Conservation (phyloP, 2,113 vertebrate genomes). For the Malaclemys terrapin region DNA sequence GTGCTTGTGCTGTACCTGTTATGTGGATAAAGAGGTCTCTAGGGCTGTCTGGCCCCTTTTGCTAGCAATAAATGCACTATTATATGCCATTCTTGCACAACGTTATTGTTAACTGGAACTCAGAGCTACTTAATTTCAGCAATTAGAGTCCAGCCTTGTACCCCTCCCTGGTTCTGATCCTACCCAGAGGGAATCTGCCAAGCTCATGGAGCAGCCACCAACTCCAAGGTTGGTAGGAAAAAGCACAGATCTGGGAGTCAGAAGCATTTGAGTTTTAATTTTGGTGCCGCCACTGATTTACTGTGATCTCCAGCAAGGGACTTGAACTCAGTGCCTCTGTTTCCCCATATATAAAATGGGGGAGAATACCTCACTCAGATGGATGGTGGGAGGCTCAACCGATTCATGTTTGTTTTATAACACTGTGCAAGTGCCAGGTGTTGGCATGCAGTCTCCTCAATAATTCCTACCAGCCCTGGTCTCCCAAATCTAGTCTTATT, state of each 20-base stretch:
- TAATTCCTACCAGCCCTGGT: background rate
- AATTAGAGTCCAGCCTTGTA: background rate
- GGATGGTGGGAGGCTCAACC: background rate
- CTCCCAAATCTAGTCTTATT: background rate
- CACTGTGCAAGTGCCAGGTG: background rate
- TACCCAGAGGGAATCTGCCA: background rate
- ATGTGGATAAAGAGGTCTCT: background rate
- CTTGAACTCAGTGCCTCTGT: background rate
- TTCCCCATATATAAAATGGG: background rate
- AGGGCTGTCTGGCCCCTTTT: background rate
- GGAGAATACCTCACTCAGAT: background rate
- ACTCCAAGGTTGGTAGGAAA: background rate
- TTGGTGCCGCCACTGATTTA: background rate
- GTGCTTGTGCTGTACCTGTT: background rate
- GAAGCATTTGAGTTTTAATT: background rate
- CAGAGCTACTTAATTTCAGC: background rate
- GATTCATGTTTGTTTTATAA: background rate
- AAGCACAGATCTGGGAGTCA: background rate
- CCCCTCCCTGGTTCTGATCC: background rate
- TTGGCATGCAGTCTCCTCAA: background rate
- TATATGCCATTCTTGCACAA: background rate
- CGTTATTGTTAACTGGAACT: background rate
- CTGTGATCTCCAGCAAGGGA: fast-evolving
- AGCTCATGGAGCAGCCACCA: background rate
- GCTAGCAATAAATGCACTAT: background rate